Evolutionary conservation across 2,113 vertebrate species (phyloP).

Genomic region (Plecturocebus donacophilus): DNA sequence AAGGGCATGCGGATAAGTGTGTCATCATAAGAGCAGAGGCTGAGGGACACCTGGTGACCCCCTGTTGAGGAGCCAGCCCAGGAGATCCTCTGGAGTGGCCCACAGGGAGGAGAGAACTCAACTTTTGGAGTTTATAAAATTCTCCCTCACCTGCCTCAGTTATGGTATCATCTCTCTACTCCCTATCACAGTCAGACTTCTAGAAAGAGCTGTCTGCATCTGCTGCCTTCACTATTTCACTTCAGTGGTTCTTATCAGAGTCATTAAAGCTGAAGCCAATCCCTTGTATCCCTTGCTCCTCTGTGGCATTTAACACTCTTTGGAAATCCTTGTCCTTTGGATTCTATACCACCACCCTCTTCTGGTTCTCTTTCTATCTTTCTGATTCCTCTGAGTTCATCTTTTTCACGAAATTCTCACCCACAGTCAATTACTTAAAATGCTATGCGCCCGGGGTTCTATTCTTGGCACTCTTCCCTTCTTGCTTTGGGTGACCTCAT

Average conservation of each 20-base stretch:
- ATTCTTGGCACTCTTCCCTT: neutral
- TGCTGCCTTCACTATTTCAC: neutral
- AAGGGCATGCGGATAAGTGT: neutral
- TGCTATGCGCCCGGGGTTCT: neutral
- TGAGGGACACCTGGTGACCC: neutral
- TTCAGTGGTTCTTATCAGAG: neutral
- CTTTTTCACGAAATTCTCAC: neutral
- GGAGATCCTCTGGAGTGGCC: neutral
- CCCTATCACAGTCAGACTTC: neutral
- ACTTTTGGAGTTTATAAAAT: neutral
- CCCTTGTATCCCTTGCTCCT: neutral
- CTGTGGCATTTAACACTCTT: neutral
- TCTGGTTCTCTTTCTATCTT: neutral
- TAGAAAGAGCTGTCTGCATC: neutral
- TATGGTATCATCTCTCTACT: neutral
- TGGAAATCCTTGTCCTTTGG: neutral
- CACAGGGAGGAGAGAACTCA: neutral
- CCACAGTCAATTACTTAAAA: neutral
- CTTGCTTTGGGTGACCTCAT: slow-evolving; percentile 8
- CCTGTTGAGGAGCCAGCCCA: neutral
- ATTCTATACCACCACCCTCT: neutral
- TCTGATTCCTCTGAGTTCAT: neutral
- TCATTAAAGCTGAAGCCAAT: neutral
- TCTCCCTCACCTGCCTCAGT: neutral
- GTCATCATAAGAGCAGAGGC: neutral